These are phyloP conservation scores for Apogon hyalosoma DNA, from an alignment of 2,797 vertebrate genomes.

Conservation along the genomic window DNA sequence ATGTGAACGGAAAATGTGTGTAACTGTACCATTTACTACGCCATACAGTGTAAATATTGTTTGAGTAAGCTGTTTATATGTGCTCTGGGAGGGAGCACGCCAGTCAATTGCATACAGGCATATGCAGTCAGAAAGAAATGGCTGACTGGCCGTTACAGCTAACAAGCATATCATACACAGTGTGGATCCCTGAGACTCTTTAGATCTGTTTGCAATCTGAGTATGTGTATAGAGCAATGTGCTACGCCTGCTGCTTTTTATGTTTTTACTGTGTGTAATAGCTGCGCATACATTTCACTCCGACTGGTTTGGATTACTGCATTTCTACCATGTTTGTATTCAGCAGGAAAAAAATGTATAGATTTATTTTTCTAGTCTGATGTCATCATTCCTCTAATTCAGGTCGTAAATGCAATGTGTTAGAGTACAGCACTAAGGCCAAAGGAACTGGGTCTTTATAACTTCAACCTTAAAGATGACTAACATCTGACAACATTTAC, in stretches of 20 bases:
- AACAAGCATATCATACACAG: slow-evolving; percentile 66
- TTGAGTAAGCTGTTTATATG: slow-evolving; percentile 75
- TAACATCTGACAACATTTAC: slow-evolving; percentile 1
- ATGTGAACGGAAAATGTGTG: slow-evolving; percentile 69
- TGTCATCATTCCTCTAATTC: slow-evolving; percentile 39
- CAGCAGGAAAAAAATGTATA: slow-evolving; percentile 27
- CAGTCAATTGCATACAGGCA: slow-evolving; percentile 66
- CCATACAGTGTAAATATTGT: slow-evolving; percentile 77
- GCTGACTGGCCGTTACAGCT: slow-evolving; percentile 61
- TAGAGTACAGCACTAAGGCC: not conserved
- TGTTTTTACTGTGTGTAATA: slow-evolving; percentile 63
- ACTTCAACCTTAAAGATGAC: slow-evolving; percentile 11
- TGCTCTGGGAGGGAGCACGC: slow-evolving; percentile 60
- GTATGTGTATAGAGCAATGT: slow-evolving; percentile 59
- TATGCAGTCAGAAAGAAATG: slow-evolving; percentile 64
- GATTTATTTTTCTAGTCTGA: slow-evolving; percentile 46
- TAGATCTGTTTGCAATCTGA: slow-evolving; percentile 71
- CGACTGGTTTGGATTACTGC: slow-evolving; percentile 48
- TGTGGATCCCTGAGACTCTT: slow-evolving; percentile 57
- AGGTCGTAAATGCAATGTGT: slow-evolving; percentile 11
- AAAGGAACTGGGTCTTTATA: slow-evolving; percentile 5
- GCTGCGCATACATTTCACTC: slow-evolving; percentile 49
- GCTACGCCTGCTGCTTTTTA: slow-evolving; percentile 68
- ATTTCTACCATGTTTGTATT: slow-evolving; percentile 43
- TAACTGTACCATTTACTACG: slow-evolving; percentile 62